Evolutionary conservation across 2,888 invertebrate genomes (phyloP), one percentile per base, ranked within the genome.

Genomic region (Drosophila seclusa): DNA sequence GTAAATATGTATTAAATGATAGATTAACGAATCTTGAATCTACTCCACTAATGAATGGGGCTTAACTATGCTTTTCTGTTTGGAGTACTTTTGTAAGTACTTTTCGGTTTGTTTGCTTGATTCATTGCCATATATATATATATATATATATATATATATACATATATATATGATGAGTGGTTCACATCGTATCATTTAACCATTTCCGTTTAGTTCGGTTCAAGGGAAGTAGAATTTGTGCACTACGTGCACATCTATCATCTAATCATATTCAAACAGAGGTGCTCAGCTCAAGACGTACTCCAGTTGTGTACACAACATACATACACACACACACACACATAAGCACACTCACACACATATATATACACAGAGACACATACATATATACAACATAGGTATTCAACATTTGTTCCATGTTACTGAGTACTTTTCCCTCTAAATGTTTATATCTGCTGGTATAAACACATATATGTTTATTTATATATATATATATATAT

Each of bases 231-330:
- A 21, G 32, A 62, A 57, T 72, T 57, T 68, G 36, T 66, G 65
- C 58, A 60, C 55, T 48, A 40, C 54, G 8, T 54, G 59, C 54
- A 64, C 57, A 61, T 54, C 60, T 53, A 73, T 64, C 68, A 62
- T 79, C 79, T 74, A 74, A 76, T 78, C 76, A 78, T 68, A 48
- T 74, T 54, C 68, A 76, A 76, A 78, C 50, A 68, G 48, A 42
- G 62, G 34, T 53, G 59, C 64, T 68, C 53, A 42, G 55, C 64
- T 68, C 63, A 42, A 68, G 68, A 53, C 74, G 29, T 31, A 63
- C 60, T 74, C 75, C 74, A 76, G 75, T 76, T 78, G 79, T 74
- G 64, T 62, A 77, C 27, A 76, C 62, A 63, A 67, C 45, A 53
- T 45, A 38, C 68, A 58, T 57, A 18, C 18, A 38, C 4, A 13